Base-by-base conservation (phyloP, 2,888 invertebrate genomes). In the Synanthedon andrenaeformis region DNA sequence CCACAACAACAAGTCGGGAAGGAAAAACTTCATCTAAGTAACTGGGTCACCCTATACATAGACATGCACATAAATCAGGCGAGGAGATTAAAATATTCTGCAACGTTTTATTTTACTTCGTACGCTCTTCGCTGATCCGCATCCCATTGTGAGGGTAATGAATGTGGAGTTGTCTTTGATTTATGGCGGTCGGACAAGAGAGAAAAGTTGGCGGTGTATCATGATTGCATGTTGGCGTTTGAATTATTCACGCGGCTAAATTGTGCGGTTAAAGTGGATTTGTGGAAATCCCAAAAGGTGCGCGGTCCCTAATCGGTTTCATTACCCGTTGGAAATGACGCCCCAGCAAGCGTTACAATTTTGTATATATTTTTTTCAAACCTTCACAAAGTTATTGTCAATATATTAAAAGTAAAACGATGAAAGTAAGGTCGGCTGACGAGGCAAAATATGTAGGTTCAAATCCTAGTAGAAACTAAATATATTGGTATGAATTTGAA, bases 41-140 rank as follows among this genome's bases (percentile, higher is more conserved):
- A 69, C 63, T 67, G 58, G 69, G 68, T 66, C 68, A 69, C 50
- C 55, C 55, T 52, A 57, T 58, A 58, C 57, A 57, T 41, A 45
- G 45, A 45, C 45, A 45, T 35, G 35, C 45, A 45, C 45, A 45
- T 45, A 45, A 45, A 45, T 45, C 45, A 45, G 14, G 45, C 14
- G 45, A 45, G 45, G 12, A 13, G n/a, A 45, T 45, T 14, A 45
- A 23, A 45, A 14, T 45, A 45, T n/a, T 45, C 45, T 45, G 45
- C 45, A 45, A 45, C 45, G 45, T 45, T 45, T 45, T 45, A 14
- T 45, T 13, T 45, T 14, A 14, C 45, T 45, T 45, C 45, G 45
- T 45, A 8, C 14, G 45, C 45, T 45, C 45, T 45, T 45, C 14
- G 13, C 45, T 45, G 13, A 13, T 35, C 35, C 14, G 45, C 13